Conservation (phyloP, 2,113 vertebrate genomes). For the Suncus etruscus region DNA sequence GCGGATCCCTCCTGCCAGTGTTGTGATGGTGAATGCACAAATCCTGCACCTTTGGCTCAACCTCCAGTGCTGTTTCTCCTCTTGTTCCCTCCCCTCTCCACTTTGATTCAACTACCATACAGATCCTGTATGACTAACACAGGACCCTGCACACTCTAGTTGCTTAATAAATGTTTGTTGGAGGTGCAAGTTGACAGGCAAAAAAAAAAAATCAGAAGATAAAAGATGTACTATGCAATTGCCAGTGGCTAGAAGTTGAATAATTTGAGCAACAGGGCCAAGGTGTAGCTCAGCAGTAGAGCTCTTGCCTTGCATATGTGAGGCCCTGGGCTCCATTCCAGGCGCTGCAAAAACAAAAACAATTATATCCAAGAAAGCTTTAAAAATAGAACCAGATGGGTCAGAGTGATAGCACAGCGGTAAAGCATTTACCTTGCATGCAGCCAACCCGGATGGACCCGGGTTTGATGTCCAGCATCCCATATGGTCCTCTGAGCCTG, state of each 20-base stretch:
- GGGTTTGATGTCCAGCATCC: no score
- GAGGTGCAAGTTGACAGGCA: not conserved
- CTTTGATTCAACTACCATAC: not conserved
- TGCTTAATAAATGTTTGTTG: not conserved
- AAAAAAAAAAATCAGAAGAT: not conserved
- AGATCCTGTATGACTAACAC: not conserved
- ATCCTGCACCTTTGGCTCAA: not conserved
- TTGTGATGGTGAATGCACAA: not conserved
- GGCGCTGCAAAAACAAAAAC: no score
- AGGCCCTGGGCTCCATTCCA: no score
- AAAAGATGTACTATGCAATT: not conserved
- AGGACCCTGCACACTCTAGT: not conserved
- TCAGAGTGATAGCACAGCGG: no score
- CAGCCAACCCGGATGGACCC: no score
- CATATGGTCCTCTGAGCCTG: no score
- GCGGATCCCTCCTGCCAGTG: not conserved
- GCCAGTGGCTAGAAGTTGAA: not conserved
- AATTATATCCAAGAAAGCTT: no score
- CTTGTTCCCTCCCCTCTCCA: not conserved
- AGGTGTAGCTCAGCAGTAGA: no score
- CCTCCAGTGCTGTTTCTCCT: not conserved
- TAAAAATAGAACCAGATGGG: no score
- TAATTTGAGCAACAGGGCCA: no score
- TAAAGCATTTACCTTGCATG: no score
- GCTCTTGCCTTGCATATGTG: no score